These are phyloP conservation scores for Coptodon bakossiorum DNA, from an alignment of 2,113 vertebrate genomes.

Conservation along the genomic window DNA sequence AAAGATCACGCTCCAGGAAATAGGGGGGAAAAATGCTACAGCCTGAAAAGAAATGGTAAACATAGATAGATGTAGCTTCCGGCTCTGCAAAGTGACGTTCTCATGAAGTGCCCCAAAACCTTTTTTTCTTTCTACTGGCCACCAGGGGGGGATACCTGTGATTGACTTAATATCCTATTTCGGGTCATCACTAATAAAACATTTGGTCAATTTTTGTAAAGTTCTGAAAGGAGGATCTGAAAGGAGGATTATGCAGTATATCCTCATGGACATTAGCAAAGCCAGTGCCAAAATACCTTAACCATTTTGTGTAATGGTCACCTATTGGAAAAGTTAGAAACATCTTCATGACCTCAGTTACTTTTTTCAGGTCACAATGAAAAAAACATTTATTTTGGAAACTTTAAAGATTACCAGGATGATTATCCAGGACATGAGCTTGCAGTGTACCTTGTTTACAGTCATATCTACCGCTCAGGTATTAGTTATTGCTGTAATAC, in stretches of 20 bases:
- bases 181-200: not conserved
- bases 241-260: not conserved
- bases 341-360: not conserved
- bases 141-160: not conserved
- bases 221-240: not conserved
- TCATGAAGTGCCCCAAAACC: not conserved
- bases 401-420: not conserved
- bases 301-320: not conserved
- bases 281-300: not conserved
- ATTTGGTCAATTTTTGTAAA: not conserved
- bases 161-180: not conserved
- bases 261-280: not conserved
- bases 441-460: not conserved
- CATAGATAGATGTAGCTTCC: not conserved
- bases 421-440: not conserved
- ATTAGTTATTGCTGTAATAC: not conserved
- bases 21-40: rapidly evolving
- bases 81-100: not conserved
- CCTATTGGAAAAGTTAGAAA: not conserved
- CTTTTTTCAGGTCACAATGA: not conserved
- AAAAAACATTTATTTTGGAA: not conserved
- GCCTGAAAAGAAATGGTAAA: not conserved
- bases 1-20: not conserved
- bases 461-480: not conserved
- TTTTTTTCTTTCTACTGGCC: not conserved